A percentile compares a stretch with the other conserved stretches of the same genome.
Conservation (phyloP, 2,113 vertebrate genomes). For the Grus americana region DNA sequence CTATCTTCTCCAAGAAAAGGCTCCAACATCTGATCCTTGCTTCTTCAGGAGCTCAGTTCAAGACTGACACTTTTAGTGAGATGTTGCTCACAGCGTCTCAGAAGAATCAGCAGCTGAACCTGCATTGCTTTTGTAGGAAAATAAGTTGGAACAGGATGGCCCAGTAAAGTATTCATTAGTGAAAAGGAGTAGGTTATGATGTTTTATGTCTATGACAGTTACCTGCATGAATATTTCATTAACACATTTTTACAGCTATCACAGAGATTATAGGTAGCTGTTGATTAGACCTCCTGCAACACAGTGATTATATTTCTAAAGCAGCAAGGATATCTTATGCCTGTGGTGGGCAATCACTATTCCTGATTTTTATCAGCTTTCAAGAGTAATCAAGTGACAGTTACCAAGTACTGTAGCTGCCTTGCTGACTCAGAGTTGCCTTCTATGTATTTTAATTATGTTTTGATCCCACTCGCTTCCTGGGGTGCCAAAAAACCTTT, state of each 20-base stretch:
- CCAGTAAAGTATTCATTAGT: neutral
- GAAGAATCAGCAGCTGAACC: neutral
- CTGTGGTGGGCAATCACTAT: slow-evolving; percentile 49
- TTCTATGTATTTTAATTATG: slow-evolving; percentile 60
- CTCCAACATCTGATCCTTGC: neutral
- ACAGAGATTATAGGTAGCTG: slow-evolving; percentile 33
- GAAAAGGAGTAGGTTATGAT: neutral
- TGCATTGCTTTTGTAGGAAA: neutral
- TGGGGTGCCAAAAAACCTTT: slow-evolving; percentile 12
- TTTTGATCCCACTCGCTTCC: slow-evolving; percentile 10
- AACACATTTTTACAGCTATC: slow-evolving; percentile 21
- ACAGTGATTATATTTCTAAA: slow-evolving; percentile 57
- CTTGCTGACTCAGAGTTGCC: slow-evolving; percentile 45
- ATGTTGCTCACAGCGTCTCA: neutral
- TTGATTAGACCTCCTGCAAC: slow-evolving; percentile 64
- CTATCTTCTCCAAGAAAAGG: neutral
- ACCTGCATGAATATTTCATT: slow-evolving; percentile 63
- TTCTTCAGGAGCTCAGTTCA: neutral
- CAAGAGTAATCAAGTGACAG: slow-evolving; percentile 55
- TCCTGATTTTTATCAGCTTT: slow-evolving; percentile 53
- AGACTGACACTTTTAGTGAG: neutral
- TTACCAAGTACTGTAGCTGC: neutral
- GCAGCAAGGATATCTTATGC: slow-evolving; percentile 6
- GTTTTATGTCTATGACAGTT: neutral
- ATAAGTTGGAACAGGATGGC: neutral